These are phyloP conservation scores for Tiliqua scincoides DNA, from an alignment of 2,113 vertebrate species.

Conservation along the genomic window DNA sequence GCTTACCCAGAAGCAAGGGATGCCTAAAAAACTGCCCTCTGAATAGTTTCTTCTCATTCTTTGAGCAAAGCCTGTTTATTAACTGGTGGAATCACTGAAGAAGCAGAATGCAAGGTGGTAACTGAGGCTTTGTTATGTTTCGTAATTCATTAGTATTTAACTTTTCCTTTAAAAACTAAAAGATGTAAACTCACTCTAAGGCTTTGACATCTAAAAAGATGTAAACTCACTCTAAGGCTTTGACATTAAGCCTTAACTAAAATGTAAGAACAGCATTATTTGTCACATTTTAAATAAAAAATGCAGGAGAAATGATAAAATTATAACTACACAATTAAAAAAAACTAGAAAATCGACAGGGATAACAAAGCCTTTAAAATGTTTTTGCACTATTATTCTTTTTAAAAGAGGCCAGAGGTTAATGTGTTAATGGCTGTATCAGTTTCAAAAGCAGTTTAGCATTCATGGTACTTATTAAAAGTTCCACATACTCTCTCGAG, in stretches of 20 bases:
- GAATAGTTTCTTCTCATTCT: neutral
- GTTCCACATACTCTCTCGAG: neutral
- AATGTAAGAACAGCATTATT: slow-evolving; percentile 4
- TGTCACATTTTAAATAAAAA: slow-evolving; percentile 9
- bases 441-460: slow-evolving; percentile 3
- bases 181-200: neutral
- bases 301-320: neutral
- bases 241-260: no score
- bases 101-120: neutral
- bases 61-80: neutral
- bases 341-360: neutral
- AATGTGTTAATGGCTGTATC: neutral
- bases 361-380: neutral
- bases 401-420: neutral
- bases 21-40: neutral
- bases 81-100: neutral
- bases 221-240: neutral
- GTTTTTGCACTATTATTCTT: neutral
- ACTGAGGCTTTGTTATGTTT: slow-evolving; percentile 25
- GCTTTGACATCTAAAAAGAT: slow-evolving; percentile 15
- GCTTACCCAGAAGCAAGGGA: neutral
- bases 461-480: neutral
- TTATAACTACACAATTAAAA: neutral
- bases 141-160: neutral
- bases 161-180: neutral